Evolutionary conservation across 2,797 vertebrate species (phyloP).

Genomic region (Poecilia gillii): DNA sequence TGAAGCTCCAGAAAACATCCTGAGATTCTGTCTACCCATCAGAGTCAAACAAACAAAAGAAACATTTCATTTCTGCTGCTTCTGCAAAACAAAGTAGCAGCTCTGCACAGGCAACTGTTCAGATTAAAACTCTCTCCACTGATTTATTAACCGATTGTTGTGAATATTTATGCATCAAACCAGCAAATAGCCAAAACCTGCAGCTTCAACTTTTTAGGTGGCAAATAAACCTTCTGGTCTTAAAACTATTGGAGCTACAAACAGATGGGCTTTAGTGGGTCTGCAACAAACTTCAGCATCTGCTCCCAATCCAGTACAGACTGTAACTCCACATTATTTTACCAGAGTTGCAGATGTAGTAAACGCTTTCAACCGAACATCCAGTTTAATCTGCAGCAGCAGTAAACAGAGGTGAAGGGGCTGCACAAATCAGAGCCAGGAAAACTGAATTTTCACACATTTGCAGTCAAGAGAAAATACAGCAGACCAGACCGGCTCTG

Average conservation of each 20-base stretch:
- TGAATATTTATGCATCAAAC: background rate
- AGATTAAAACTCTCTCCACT: background rate
- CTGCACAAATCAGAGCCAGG: background rate
- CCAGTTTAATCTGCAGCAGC: background rate
- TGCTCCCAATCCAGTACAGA: background rate
- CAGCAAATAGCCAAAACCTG: background rate
- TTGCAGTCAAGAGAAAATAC: background rate
- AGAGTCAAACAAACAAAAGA: conserved; percentile 5
- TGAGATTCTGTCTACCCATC: conserved; percentile 2
- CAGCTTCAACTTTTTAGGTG: background rate
- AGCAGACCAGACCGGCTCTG: background rate
- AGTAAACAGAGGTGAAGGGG: background rate
- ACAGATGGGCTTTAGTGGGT: background rate
- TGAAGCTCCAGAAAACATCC: background rate
- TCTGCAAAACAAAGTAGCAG: background rate
- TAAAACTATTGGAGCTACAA: background rate
- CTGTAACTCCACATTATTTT: background rate
- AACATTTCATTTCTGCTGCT: conserved; percentile 1
- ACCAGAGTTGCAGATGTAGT: background rate
- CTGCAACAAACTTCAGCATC: background rate
- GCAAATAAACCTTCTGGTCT: background rate
- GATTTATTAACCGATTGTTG: background rate
- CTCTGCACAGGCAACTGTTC: background rate
- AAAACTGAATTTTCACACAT: background rate
- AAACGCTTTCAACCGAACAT: background rate